Evolutionary conservation across 2,797 vertebrate genomes (phyloP).

Genomic region (Neopelma chrysocephalum): DNA sequence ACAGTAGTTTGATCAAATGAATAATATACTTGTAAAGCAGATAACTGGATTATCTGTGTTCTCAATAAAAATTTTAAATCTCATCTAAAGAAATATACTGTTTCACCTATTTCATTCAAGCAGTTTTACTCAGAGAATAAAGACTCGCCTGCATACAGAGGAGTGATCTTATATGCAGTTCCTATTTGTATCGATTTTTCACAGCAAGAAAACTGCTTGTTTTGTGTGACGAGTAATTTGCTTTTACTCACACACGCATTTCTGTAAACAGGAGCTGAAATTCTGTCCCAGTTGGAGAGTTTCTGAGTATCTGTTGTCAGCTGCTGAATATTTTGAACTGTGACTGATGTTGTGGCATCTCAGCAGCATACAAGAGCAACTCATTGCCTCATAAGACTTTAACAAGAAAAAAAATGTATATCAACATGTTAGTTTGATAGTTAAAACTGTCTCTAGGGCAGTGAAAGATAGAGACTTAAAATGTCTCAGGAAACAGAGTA

Average conservation of each 20-base stretch:
- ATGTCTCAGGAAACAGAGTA: not conserved
- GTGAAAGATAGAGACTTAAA: not conserved
- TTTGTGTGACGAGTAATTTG: slow-evolving; percentile 4
- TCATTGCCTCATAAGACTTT: not conserved
- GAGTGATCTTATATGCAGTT: not conserved
- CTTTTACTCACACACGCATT: slow-evolving; percentile 2
- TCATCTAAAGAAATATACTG: not conserved
- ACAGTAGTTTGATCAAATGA: slow-evolving; percentile 23
- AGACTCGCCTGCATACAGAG: not conserved
- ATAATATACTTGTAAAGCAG: slow-evolving; percentile 27
- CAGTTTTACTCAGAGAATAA: not conserved
- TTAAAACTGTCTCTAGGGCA: slow-evolving; percentile 1
- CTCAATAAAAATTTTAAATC: slow-evolving; percentile 34
- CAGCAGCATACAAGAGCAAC: not conserved
- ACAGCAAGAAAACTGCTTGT: not conserved
- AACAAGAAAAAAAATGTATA: not conserved
- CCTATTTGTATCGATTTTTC: slow-evolving; percentile 4
- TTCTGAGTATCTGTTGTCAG: not conserved
- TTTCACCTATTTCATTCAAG: not conserved
- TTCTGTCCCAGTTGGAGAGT: not conserved
- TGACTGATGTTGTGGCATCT: not conserved
- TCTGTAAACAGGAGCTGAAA: slow-evolving; percentile 23
- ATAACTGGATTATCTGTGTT: slow-evolving; percentile 30
- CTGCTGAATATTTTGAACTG: slow-evolving; percentile 2
- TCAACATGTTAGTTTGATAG: not conserved